phyloP scores from a whole-genome alignment of 2,888 invertebrate species.

The Agonopterix heracliana region DNA sequence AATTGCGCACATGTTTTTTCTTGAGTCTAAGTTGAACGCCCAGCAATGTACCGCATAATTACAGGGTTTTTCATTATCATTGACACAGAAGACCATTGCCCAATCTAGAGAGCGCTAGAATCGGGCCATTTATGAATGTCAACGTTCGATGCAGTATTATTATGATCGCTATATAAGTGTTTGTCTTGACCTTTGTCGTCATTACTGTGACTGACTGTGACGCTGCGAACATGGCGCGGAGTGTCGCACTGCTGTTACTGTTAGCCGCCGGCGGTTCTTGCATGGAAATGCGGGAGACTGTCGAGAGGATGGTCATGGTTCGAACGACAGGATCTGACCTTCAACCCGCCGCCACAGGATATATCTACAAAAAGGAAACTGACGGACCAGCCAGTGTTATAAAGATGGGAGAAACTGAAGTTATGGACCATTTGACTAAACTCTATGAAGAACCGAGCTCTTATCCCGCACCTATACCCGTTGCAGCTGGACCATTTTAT shows the following conservation, averaged over 20 bases:
- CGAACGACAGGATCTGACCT: constrained; percentile 76
- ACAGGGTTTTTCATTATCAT: constrained; percentile 71
- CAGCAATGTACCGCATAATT: constrained; percentile 61
- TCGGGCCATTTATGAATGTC: constrained; percentile 66
- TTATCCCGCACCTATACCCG: constrained; percentile 44
- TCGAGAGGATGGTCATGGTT: constrained; percentile 72
- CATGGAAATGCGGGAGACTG: constrained; percentile 67
- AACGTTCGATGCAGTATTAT: constrained; percentile 54
- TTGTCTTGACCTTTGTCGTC: constrained; percentile 55
- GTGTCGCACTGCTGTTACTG: constrained; percentile 36
- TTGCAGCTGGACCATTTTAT: constrained; percentile 41
- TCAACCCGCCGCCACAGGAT: constrained; percentile 76
- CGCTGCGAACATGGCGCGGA: constrained; percentile 52
- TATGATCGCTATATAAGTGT: constrained; percentile 65
- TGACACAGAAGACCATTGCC: constrained; percentile 71
- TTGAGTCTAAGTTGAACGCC: constrained; percentile 36
- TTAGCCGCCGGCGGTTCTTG: constrained; percentile 40
- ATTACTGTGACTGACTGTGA: constrained; percentile 46
- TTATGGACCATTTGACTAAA: constrained; percentile 60
- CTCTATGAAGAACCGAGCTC: constrained; percentile 50
- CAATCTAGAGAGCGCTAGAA: constrained; percentile 64
- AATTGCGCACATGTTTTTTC: not conserved
- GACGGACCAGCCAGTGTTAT: constrained; percentile 65
- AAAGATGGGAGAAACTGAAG: constrained; percentile 61
- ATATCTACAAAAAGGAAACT: constrained; percentile 69